Base-by-base conservation (phyloP, 2,888 invertebrate species). In the Ectemnius cavifrons region DNA sequence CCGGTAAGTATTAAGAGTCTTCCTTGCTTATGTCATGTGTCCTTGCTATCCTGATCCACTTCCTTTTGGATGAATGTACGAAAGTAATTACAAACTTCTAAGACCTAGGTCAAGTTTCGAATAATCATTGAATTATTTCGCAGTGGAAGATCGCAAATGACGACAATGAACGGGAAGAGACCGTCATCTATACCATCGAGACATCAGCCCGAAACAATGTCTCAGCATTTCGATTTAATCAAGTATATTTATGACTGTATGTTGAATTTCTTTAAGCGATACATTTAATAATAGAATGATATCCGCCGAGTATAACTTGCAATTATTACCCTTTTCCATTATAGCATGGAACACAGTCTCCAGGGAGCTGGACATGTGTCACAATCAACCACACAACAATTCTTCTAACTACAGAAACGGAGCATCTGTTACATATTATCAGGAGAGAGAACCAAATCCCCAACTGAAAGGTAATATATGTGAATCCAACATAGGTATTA, bases 181-280 rank as follows among this genome's bases (percentile, higher is more conserved):
- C 85, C 88, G 68, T 84, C 89, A 2, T 82, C 87, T 0, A 86
- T 89, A 64, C 85, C 90, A n/a, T 78, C 82, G 47, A 87, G 89
- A 75, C 89, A 89, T 79, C 89, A 90, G 67, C 78, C 85, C 58
- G 89, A 91, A 75, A 88, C 89, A 61, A 85, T 89, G 63, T 90
- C 92, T 58, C 95, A 94, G 81, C 96, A 96, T 84, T 96, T 96
- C 87, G 96, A 96, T 90, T 92, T 96, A 86, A 95, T 96, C 82
- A 95, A 94, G 88, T 96, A 95, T 87, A 95, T 96, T 81, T 94
- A 93, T 88, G 96, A 96, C 83, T 95, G 91, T 91, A 80, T 86
- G 37, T 37, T 37, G 37, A 11, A 87, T 84, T 63, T 61, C 23
- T 14, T n/a, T 28, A 27, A 27, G 46, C 60, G 69, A 49, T 20